Evolutionary conservation across 2,888 invertebrate genomes (phyloP), one percentile per base, ranked within the genome.

Genomic region (Pollenia labialis): DNA sequence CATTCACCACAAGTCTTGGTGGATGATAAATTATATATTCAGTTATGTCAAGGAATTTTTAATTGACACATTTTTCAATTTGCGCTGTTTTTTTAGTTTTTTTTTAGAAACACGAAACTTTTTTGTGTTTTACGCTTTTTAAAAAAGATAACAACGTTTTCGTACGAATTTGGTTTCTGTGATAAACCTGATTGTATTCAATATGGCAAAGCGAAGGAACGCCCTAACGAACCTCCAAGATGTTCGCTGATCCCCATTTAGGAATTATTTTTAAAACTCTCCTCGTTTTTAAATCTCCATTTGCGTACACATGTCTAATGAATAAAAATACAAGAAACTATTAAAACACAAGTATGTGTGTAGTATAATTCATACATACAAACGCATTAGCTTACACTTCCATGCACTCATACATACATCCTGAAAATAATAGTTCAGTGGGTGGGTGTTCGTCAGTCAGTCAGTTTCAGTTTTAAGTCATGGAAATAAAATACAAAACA

Each of bases 401-500:
- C 42, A 62, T 42, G 11, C 9, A 71, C 42, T 42, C n/a, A 18
- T 42, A 54, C 50, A 44, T 42, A 46, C 16, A 62, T 12, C 8
- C 10, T 44, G 12, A 12, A 16, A 16, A 48, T 18, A 48, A n/a
- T 8, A 71, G 75, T 81, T 83, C 75, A 81, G 75, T 83, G 83
- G 58, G 83, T 87, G 83, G 86, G 86, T 83, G 80, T 83, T 77
- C 80, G 72, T 48, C 64, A 74, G 69, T 85, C 81, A 77, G 81
- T 69, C 32, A 56, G 44, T 42, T 48, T 9, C 80, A 81, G 77
- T 62, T 75, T 11, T 18, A 75, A 75, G 52, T 60, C 75, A 75
- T 16, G 68, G 56, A 42, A 58, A 81, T 66, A 69, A 60, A 74
- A 83, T 48, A 18, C 64, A 80, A 71, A 87, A 83, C 82, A 83